These are phyloP conservation scores for Muscicapa striata DNA, from an alignment of 2,797 vertebrate genomes.

Conservation along the genomic window DNA sequence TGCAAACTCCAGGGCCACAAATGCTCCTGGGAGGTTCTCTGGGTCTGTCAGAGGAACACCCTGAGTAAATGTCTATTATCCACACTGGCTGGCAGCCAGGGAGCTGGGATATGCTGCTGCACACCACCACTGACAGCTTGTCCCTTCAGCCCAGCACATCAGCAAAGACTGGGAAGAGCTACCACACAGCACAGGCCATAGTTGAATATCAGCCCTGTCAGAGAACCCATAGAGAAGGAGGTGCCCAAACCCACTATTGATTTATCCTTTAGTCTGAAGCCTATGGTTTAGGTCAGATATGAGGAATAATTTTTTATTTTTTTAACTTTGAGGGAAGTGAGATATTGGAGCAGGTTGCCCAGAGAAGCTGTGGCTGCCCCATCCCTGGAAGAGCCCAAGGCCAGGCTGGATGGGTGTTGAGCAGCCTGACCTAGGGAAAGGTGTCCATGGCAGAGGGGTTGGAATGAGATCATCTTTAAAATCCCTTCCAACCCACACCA, in stretches of 20 bases:
- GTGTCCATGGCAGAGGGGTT: neutral
- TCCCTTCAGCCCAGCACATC: neutral
- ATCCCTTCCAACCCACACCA: neutral
- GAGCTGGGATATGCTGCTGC: neutral
- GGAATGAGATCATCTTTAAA: neutral
- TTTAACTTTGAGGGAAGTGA: neutral
- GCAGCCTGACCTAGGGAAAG: neutral
- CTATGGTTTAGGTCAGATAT: neutral
- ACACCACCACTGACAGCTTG: neutral
- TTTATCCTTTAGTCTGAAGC: neutral
- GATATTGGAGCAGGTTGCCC: neutral
- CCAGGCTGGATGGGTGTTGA: neutral
- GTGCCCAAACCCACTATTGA: neutral
- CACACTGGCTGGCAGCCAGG: neutral
- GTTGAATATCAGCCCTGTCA: neutral
- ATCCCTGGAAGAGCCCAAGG: neutral
- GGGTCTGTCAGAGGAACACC: constrained; percentile 10
- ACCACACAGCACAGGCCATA: neutral
- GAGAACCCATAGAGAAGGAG: neutral
- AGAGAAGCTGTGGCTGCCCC: neutral
- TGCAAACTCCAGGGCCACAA: neutral
- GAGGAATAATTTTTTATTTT: neutral
- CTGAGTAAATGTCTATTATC: neutral
- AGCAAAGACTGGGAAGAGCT: neutral
- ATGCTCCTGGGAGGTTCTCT: neutral